A percentile compares a stretch with the other conserved stretches of the same genome.
Conservation (phyloP, 2,797 vertebrate species). For the Anguilla pacifica region DNA sequence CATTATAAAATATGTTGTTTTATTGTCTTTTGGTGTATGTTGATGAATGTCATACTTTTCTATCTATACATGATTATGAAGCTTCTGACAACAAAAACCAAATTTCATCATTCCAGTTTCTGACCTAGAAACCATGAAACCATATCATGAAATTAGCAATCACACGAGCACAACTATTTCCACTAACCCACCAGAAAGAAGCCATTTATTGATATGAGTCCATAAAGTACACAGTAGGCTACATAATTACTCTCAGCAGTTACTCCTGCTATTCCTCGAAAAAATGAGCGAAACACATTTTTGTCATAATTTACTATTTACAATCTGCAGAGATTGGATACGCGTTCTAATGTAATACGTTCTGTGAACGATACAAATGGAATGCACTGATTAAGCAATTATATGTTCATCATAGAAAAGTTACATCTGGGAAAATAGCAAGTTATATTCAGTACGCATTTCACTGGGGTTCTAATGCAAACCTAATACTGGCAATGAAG, state of each 20-base stretch:
- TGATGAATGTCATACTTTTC: background rate
- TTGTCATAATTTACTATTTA: constrained; percentile 23
- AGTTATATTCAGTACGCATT: constrained; percentile 29
- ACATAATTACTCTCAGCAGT: constrained; percentile 29
- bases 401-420: constrained; percentile 28
- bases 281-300: constrained; percentile 21
- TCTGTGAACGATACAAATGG: constrained; percentile 3
- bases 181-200: background rate
- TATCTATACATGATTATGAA: constrained; percentile 5
- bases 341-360: constrained; percentile 26
- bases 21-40: constrained; percentile 6
- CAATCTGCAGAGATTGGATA: constrained; percentile 25
- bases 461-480: constrained; percentile 22
- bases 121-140: background rate
- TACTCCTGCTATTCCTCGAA: constrained; percentile 19
- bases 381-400: constrained; percentile 39
- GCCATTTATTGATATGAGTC: constrained; percentile 27
- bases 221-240: constrained; percentile 14
- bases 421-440: constrained; percentile 20
- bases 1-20: background rate
- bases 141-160: background rate
- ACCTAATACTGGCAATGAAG: background rate
- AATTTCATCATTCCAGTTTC: background rate
- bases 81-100: background rate
- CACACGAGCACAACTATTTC: background rate